Conservation (phyloP, 2,888 invertebrate species). For the Synergus japonicus region DNA sequence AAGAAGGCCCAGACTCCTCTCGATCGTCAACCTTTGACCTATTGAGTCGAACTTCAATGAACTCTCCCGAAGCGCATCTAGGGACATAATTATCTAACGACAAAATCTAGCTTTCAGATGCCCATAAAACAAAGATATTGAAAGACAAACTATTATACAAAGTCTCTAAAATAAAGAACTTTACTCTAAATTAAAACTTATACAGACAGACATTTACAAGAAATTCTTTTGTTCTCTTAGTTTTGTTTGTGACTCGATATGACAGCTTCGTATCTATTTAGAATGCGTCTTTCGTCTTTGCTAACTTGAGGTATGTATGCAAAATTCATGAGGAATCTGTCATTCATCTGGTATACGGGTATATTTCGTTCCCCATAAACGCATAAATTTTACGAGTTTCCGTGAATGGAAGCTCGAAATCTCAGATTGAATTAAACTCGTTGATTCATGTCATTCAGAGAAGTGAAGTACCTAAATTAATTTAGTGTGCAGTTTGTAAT, state of each 20-base stretch:
- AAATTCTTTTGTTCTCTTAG: neutral
- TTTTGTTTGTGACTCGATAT: slow-evolving; percentile 7
- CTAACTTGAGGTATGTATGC: slow-evolving; percentile 2
- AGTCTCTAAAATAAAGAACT: neutral
- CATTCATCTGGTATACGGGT: slow-evolving; percentile 12
- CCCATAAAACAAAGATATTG: too few species aligned
- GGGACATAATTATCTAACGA: too few species aligned
- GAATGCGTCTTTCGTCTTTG: slow-evolving; percentile 23
- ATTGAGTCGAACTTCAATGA: neutral
- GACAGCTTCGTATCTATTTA: slow-evolving; percentile 14
- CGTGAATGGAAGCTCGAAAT: neutral
- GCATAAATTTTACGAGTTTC: slow-evolving; percentile 22
- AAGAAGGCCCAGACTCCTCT: neutral
- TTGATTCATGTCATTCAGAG: slow-evolving; percentile 1
- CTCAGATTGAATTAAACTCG: slow-evolving; percentile 26
- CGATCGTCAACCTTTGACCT: slow-evolving; percentile 2
- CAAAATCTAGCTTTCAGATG: too few species aligned
- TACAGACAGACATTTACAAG: neutral
- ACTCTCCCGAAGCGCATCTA: too few species aligned
- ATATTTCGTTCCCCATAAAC: neutral
- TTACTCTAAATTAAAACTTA: too few species aligned
- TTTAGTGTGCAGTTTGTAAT: slow-evolving; percentile 1
- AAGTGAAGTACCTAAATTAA: neutral
- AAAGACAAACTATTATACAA: neutral
- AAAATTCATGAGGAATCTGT: slow-evolving; percentile 3